phyloP scores from a whole-genome alignment of 2,113 vertebrate species.

The Symphodus melops region DNA sequence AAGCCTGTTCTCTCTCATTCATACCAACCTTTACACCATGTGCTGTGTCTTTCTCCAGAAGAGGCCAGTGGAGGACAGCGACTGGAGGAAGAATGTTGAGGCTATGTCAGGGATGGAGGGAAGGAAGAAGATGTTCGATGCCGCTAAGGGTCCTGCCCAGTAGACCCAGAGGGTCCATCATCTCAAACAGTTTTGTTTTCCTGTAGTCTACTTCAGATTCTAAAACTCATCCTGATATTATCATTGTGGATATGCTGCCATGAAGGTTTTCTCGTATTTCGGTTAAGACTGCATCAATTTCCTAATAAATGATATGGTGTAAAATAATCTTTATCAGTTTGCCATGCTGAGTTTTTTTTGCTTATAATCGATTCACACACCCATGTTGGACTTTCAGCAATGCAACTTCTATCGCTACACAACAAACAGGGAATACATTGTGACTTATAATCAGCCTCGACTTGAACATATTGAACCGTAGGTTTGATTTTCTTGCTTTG shows the following conservation, averaged over 20 bases:
- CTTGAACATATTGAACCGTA: too few relatives aligned
- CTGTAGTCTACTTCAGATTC: not conserved
- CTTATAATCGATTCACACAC: too few relatives aligned
- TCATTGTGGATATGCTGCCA: not conserved
- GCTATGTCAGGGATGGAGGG: slow-evolving; percentile 98
- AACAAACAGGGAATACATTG: too few relatives aligned
- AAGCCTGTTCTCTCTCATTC: not conserved
- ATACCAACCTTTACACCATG: not conserved
- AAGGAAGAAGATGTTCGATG: slow-evolving; percentile 97
- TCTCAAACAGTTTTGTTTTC: not conserved
- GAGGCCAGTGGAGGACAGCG: slow-evolving; percentile 91
- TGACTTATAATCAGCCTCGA: too few relatives aligned
- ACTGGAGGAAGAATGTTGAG: slow-evolving; percentile 97
- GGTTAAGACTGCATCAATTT: not conserved
- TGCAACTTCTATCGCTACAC: not conserved
- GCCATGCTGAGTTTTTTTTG: too few relatives aligned
- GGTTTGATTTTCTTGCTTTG: slow-evolving; percentile 8
- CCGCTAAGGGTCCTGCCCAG: slow-evolving; percentile 84
- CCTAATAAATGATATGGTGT: not conserved
- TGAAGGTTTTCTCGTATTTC: not conserved
- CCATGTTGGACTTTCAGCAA: too few relatives aligned
- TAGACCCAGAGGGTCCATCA: slow-evolving; percentile 39
- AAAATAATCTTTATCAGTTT: too few relatives aligned
- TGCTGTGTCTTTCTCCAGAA: slow-evolving; percentile 79
- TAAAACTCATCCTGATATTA: not conserved